Evolutionary conservation across 2,113 vertebrate genomes (phyloP).

Genomic region (Plecturocebus donacophilus): DNA sequence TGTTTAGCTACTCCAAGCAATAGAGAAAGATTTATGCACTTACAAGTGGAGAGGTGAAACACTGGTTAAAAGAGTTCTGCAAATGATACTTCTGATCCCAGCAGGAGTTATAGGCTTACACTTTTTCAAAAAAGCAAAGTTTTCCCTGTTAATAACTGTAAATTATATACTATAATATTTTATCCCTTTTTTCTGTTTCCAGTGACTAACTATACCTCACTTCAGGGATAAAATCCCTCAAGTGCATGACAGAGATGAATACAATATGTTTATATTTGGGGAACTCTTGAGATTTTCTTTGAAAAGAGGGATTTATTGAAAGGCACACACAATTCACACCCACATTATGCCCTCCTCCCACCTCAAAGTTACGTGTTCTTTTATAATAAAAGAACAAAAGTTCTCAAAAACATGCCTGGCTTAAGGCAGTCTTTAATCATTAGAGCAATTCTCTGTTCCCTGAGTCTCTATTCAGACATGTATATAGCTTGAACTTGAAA

Average conservation of each 20-base stretch:
- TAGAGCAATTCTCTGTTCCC: neutral
- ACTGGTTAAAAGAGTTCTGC: conserved; percentile 81
- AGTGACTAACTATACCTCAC: conserved; percentile 67
- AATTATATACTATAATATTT: conserved; percentile 78
- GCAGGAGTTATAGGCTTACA: conserved; percentile 79
- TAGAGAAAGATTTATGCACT: conserved; percentile 85
- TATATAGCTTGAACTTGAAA: conserved; percentile 59
- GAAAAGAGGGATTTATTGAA: conserved; percentile 73
- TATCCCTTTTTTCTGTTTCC: conserved; percentile 20
- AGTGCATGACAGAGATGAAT: conserved; percentile 57
- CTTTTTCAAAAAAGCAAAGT: conserved; percentile 63
- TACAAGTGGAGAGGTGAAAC: conserved; percentile 84
- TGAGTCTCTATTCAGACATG: conserved; percentile 53
- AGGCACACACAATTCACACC: conserved; percentile 56
- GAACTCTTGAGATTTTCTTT: conserved; percentile 55
- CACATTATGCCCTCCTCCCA: neutral
- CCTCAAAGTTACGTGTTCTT: conserved; percentile 3
- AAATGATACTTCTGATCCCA: conserved; percentile 86
- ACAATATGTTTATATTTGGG: conserved; percentile 60
- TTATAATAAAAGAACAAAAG: neutral
- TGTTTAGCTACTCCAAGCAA: conserved; percentile 80
- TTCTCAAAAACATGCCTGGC: conserved; percentile 44
- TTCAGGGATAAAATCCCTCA: conserved; percentile 73
- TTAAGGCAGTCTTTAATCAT: conserved; percentile 16
- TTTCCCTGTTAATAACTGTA: conserved; percentile 80